Percentiles rank a stretch among this genome's conserved stretches.
These are phyloP conservation scores for Brachionus rubens DNA, from an alignment of 1,140 invertebrate species.

Conservation along the genomic window DNA sequence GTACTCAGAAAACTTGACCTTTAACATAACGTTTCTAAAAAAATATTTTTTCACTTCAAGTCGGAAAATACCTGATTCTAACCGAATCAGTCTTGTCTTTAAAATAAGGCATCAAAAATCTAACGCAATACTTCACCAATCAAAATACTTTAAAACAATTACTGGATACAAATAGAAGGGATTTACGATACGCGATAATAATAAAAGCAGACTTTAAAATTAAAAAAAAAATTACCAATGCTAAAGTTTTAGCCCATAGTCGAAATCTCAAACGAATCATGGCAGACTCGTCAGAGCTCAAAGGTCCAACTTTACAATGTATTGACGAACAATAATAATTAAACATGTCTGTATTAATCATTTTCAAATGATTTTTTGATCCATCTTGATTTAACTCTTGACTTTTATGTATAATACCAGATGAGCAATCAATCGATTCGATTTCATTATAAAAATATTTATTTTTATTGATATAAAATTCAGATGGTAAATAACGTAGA, in stretches of 20 bases:
- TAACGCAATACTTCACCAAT: too few relatives aligned
- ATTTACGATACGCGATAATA: too few relatives aligned
- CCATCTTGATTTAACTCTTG: background rate
- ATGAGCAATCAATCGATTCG: slow-evolving; percentile 1
- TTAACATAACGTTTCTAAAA: too few relatives aligned
- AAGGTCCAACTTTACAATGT: background rate
- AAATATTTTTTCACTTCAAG: too few relatives aligned
- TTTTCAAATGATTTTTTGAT: slow-evolving; percentile 6
- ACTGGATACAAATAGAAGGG: too few relatives aligned
- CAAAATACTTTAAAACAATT: too few relatives aligned
- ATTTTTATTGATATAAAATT: background rate
- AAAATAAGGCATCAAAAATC: too few relatives aligned
- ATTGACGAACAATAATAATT: background rate
- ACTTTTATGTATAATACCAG: background rate
- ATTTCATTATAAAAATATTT: background rate
- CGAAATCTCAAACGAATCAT: slow-evolving; percentile 10
- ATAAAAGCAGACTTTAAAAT: too few relatives aligned
- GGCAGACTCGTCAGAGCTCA: slow-evolving; percentile 4
- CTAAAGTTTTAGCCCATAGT: slow-evolving; percentile 1
- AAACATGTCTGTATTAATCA: background rate
- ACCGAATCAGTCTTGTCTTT: too few relatives aligned
- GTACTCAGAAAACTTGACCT: too few relatives aligned
- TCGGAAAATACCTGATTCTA: too few relatives aligned
- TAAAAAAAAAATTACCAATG: background rate
- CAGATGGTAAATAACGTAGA: background rate